Base-by-base conservation (phyloP, 2,888 invertebrate species). In the Tipula helvola region DNA sequence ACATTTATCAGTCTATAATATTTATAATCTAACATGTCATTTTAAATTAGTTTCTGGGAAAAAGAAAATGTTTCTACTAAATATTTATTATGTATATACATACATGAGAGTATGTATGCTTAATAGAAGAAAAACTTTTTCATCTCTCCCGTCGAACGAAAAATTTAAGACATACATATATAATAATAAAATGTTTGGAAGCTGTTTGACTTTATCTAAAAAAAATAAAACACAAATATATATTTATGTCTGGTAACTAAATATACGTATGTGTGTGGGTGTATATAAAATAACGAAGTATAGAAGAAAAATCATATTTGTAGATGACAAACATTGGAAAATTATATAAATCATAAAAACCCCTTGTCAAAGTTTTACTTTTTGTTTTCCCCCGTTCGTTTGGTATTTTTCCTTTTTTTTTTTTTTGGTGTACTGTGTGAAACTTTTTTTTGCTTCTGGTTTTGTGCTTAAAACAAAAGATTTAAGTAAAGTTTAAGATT, bases 401-500 rank as follows among this genome's bases (percentile, higher is more conserved):
- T 18, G 57, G 28, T 2, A 28, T 28, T 28, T 28, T 28, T 28
- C 2, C 28, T 18, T 52, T 52, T 16, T n/a, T 39, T 39, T 39
- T 16, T 71, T 71, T 71, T 71, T 71, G 71, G 28, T 71, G 28
- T 71, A 71, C 71, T 71, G 71, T 71, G 28, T 71, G 71, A 71
- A 71, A 71, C 71, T 71, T 71, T 71, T 71, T 71, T 71, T 71
- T 71, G 28, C 39, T 71, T 71, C 28, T 71, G 28, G 28, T 71
- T 10, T 71, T 28, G 71, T 71, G 52, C 52, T 57, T 71, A 71
- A 71, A 71, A 71, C 71, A 71, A 71, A 71, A 71, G 71, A 71
- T 71, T 71, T 71, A 71, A 71, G 71, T 71, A 71, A 71, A 71
- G 71, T 71, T 71, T 71, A 71, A 71, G 71, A 71, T 71, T 71